phyloP scores from a whole-genome alignment of 2,797 vertebrate genomes.

The Pelodytes ibericus region DNA sequence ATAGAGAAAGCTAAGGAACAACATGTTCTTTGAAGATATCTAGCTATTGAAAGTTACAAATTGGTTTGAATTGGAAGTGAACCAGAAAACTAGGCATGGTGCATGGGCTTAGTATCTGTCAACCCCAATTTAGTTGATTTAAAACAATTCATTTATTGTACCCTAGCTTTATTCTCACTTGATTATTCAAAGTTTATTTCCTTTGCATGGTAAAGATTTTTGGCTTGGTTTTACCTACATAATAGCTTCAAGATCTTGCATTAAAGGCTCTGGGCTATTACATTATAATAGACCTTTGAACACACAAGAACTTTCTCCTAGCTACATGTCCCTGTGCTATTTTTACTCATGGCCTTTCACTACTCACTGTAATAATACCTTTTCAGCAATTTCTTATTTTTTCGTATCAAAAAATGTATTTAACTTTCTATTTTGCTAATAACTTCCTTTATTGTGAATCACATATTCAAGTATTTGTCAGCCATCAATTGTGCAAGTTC shows the following conservation, averaged over 20 bases:
- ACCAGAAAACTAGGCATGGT: constrained; percentile 33
- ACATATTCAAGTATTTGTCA: too few species aligned
- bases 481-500: too few species aligned
- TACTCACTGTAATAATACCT: too few species aligned
- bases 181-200: constrained; percentile 42
- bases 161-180: constrained; percentile 33
- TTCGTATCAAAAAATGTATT: too few species aligned
- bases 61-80: constrained; percentile 46
- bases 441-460: too few species aligned
- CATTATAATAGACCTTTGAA: constrained; percentile 20
- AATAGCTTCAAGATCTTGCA: constrained; percentile 42
- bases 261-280: constrained; percentile 14
- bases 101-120: constrained; percentile 40
- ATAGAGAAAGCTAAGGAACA: constrained; percentile 23
- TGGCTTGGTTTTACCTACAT: constrained; percentile 35
- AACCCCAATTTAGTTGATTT: constrained; percentile 44
- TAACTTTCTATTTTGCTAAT: too few species aligned
- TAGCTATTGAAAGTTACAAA: constrained; percentile 48
- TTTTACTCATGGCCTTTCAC: too few species aligned
- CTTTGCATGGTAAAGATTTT: constrained; percentile 25
- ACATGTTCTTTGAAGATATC: constrained; percentile 34
- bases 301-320: background rate
- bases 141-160: constrained; percentile 47
- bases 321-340: too few species aligned
- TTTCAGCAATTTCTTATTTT: too few species aligned